Evolutionary conservation across 2,888 invertebrate species (phyloP), one percentile per base, ranked within the genome.

Genomic region (Endotricha flammealis): DNA sequence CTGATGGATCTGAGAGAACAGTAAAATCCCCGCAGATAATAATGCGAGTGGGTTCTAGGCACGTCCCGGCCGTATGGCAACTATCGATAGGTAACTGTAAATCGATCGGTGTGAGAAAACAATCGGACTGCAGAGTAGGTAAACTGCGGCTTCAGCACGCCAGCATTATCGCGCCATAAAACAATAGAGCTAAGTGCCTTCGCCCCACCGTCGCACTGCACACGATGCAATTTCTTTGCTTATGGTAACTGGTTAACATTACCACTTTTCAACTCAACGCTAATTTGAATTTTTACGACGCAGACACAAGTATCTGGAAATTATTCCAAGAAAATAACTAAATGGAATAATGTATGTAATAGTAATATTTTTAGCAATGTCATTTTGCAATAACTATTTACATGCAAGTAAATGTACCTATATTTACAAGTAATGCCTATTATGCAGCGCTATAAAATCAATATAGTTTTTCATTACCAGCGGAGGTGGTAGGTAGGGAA

Each of bases 71-170:
- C 46, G 45, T 44, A 44, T 46, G 41, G 42, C 36, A 49, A 53
- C 55, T 51, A 55, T 54, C 54, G 44, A 46, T 53, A 41, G 52
- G 39, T 61, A 68, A 62, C 60, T 63, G 65, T 70, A 71, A 65
- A 71, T 64, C 61, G 64, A 79, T 74, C 64, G 57, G 59, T 69
- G 66, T 70, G 67, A 68, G 66, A 77, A 66, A 74, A 73, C 69
- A 73, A 72, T 71, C 59, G 64, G 39, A 54, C 53, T 20, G 55
- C 55, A 51, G 39, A 36, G 40, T 46, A 41, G 42, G 42, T 36
- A 44, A 46, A 47, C 52, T 51, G 53, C 49, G 48, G 54, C 50
- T 54, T 57, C 50, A 53, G 53, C 49, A 56, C 58, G 59, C 66
- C 66, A 74, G 73, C 75, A 67, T 68, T 69, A 74, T 65, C 53